Base-by-base conservation (phyloP, 2,888 invertebrate species). In the Parapristionchus giblindavisi region DNA sequence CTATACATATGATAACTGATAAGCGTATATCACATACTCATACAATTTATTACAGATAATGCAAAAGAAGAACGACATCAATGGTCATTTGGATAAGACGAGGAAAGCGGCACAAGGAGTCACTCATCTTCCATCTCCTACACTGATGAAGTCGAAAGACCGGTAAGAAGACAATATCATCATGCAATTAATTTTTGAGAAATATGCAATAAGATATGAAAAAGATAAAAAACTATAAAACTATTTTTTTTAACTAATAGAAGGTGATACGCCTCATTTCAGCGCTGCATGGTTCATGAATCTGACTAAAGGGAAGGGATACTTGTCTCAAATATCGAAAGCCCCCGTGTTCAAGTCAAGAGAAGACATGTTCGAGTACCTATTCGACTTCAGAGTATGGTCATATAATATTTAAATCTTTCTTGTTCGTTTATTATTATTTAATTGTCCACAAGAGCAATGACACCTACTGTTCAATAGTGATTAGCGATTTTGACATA, bases 321-420 rank as follows among this genome's bases (percentile, higher is more conserved):
- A 34, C 8, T n/a, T 21, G 17, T 4, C 24, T 2, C 61, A 60
- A 1, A 73, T 73, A 1, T 32, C n/a, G 60, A 48, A 51, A n/a
- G 60, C 73, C 5, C 73, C 73, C 0, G 14, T 36, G 2, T 73
- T 73, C 51, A 29, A 36, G 34, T n/a, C 36, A 5, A 73, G 32
- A 38, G 73, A 73, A 36, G 14, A 61, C n/a, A 73, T 73, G 60
- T 52, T 73, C 36, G 51, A 73, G 1, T 43, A 73, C 36, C 29
- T 73, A 0, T 61, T n/a, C 34, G 60, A 73, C 52, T 73, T 32
- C 34, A 27, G 24, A 61, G 73, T 73, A 24, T n/a, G 38, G n/a
- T n/a, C n/a, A n/a, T n/a, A n/a, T n/a, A n/a, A n/a, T n/a, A n/a
- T n/a, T n/a, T 2, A 70, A 11, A 1, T 27, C 21, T 21, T 21